Evolutionary conservation across 2,888 invertebrate species (phyloP).

Genomic region (Tridacna gigas): DNA sequence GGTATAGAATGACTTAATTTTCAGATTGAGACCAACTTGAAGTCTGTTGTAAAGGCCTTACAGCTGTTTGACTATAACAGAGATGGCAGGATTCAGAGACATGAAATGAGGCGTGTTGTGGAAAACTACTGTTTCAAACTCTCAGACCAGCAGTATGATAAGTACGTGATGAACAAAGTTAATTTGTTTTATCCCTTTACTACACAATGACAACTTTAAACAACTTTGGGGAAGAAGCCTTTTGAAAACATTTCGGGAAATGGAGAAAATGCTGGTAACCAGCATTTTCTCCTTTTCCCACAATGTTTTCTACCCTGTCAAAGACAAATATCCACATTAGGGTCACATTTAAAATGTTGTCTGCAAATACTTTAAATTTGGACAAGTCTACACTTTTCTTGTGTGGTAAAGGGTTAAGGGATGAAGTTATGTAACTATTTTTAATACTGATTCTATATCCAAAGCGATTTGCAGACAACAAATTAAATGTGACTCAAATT

Average conservation of each 20-base stretch:
- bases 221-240: neutral
- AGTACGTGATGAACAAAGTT: constrained; percentile 73
- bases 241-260: neutral
- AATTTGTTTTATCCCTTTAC: neutral
- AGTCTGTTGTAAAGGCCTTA: constrained; percentile 80
- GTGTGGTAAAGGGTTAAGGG: too few species aligned
- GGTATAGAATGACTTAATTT: neutral
- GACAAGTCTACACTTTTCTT: too few species aligned
- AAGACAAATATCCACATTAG: too few species aligned
- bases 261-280: neutral
- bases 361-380: too few species aligned
- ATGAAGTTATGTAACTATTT: neutral
- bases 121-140: constrained; percentile 83
- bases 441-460: too few species aligned
- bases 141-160: constrained; percentile 83
- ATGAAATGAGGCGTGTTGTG: constrained; percentile 82
- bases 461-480: too few species aligned
- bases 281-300: neutral
- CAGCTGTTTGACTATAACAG: constrained; percentile 84
- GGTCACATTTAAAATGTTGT: too few species aligned
- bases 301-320: neutral
- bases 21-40: constrained; percentile 76
- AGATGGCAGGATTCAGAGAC: constrained; percentile 83
- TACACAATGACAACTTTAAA: neutral
- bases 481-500: too few species aligned